Percentiles rank a stretch among this genome's conserved stretches.
Evolutionary conservation across 2,797 vertebrate species (phyloP).

Genomic region (Eurystomus glaucurus): DNA sequence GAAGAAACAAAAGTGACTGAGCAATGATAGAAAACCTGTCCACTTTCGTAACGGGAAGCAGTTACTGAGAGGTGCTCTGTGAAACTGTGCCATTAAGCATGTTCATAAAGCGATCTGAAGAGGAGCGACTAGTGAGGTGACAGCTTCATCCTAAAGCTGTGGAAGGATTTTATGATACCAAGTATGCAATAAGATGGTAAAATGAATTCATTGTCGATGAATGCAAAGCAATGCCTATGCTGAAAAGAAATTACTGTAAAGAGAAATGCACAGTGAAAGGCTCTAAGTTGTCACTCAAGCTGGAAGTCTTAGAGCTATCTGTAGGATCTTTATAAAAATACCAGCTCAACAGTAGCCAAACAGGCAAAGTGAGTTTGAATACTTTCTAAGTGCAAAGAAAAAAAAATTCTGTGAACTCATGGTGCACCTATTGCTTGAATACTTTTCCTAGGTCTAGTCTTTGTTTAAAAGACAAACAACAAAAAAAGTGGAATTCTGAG

Average conservation of each 20-base stretch:
- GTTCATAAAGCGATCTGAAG: neutral
- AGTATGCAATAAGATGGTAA: neutral
- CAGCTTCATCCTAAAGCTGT: neutral
- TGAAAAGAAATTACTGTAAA: neutral
- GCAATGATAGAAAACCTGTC: neutral
- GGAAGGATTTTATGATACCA: neutral
- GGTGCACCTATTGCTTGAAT: neutral
- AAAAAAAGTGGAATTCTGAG: neutral
- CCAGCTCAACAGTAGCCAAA: neutral
- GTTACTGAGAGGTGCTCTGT: neutral
- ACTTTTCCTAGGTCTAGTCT: neutral
- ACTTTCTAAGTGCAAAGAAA: neutral
- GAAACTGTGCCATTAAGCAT: fast-evolving
- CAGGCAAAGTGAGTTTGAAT: neutral
- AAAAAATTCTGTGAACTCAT: neutral
- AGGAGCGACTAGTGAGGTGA: neutral
- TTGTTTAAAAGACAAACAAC: neutral
- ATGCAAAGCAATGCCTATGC: neutral
- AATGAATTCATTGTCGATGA: neutral
- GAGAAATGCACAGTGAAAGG: neutral
- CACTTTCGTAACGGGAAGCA: neutral
- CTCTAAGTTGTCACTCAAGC: neutral
- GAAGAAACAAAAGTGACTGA: neutral
- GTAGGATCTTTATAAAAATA: neutral
- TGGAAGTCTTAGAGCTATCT: neutral